Evolutionary conservation across 2,888 invertebrate genomes (phyloP).

Genomic region (Pelosia muscerda): DNA sequence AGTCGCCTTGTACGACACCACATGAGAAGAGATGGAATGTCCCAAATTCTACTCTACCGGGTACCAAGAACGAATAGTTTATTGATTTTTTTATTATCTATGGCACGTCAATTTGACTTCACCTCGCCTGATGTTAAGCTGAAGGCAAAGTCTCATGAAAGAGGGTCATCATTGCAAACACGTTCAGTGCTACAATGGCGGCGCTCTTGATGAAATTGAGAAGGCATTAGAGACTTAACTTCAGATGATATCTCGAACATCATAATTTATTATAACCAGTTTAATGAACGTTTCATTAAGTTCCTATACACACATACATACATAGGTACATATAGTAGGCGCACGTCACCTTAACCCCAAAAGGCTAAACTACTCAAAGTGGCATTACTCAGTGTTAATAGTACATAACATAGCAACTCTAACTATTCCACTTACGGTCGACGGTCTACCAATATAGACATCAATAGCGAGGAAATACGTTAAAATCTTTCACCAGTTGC

Average conservation of each 20-base stretch:
- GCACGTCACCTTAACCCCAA: constrained; percentile 31
- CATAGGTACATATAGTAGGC: not conserved
- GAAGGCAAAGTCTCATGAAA: no score
- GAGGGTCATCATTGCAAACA: no score
- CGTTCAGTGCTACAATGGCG: no score
- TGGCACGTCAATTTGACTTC: no score
- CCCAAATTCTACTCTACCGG: no score
- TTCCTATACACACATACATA: not conserved
- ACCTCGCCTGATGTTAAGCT: no score
- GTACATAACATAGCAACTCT: constrained; percentile 29
- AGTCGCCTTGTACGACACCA: no score
- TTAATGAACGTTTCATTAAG: not conserved
- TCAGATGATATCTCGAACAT: not conserved
- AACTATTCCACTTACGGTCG: constrained; percentile 52
- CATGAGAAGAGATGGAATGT: no score
- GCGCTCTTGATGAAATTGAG: no score
- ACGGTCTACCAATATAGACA: constrained; percentile 39
- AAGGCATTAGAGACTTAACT: not conserved
- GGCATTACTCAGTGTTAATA: constrained; percentile 46
- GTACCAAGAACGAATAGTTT: no score
- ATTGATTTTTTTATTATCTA: no score
- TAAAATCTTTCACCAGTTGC: constrained; percentile 57
- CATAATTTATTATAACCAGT: not conserved
- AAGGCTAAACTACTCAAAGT: constrained; percentile 46
- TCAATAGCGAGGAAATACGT: constrained; percentile 60